Evolutionary conservation across 2,797 vertebrate species (phyloP), one percentile per base, ranked within the genome.

Genomic region (Ctenochaetus hawaiiensis): DNA sequence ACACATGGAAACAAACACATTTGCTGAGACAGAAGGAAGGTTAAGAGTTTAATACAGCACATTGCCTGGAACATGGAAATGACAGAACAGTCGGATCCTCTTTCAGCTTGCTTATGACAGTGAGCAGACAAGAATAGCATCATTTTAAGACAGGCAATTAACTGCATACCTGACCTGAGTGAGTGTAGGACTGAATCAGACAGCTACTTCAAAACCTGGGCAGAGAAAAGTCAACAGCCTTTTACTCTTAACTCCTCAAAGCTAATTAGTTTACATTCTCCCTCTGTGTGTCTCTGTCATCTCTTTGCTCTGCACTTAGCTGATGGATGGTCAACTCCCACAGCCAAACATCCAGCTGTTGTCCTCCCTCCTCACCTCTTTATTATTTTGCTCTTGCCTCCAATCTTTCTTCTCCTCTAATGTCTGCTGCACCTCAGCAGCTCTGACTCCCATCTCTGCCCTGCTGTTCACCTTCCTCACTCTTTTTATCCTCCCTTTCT

Each of bases 231-330:
- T 90, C 86, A 89, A 90, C 87, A 89, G 22, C 17, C 54, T 78
- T 87, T 87, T 81, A 87, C 88, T 85, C 84, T 83, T 67, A 79
- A 82, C 85, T 86, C 72, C 71, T 78, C 51, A 62, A 0, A 18
- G 77, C 69, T 92, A 88, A 93, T 90, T 86, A 85, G 87, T 87
- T 89, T 80, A 87, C 85, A 85, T 89, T 89, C 71, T 78, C 71
- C 53, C 60, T 76, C 63, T 70, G 39, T 58, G 48, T 18, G 52
- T 59, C 65, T 75, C 70, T 2, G 3, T 61, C 48, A 48, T 81
- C 80, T 85, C 78, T 82, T 87, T 85, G 74, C 72, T 86, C 75
- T 44, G 72, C 67, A 84, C 77, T 78, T 65, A 78, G 59, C 73
- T 89, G 81, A 87, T 68, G 82, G 76, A 87, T 26, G 65, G 74